phyloP scores from a whole-genome alignment of 2,888 invertebrate species.

The Pimpla rufipes region DNA sequence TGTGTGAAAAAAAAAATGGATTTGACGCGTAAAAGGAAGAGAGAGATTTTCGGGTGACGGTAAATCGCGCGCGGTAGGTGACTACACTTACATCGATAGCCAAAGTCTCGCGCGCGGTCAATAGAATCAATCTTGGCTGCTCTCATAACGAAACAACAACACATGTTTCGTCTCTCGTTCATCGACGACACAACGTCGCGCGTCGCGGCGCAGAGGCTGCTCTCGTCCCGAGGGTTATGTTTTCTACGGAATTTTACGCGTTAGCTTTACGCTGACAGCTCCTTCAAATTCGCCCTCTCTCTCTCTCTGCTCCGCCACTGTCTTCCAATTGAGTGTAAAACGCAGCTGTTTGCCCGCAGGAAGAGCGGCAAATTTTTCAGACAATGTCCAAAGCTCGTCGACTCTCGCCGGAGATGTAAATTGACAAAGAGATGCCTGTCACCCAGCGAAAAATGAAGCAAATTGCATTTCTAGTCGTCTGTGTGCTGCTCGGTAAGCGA shows the following conservation, averaged over 20 bases:
- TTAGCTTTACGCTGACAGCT: not conserved
- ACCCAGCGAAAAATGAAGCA: slow-evolving; percentile 83
- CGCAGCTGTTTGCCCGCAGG: not conserved
- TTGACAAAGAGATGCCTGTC: slow-evolving; percentile 77
- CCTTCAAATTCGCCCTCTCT: not conserved
- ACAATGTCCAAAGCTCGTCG: slow-evolving; percentile 1
- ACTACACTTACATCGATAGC: not conserved
- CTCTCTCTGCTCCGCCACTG: not conserved
- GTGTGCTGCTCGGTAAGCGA: slow-evolving; percentile 81
- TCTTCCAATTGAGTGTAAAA: not conserved
- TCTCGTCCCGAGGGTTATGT: slow-evolving; percentile 28
- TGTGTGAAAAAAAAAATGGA: no score
- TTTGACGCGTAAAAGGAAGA: no score
- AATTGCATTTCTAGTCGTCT: slow-evolving; percentile 79
- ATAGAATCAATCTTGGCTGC: not conserved
- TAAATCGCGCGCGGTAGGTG: no score
- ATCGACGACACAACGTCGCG: not conserved
- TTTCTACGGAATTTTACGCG: not conserved
- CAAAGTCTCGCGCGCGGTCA: not conserved
- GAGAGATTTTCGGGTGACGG: no score
- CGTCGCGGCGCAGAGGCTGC: no score
- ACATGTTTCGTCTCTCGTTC: not conserved
- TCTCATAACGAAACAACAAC: not conserved
- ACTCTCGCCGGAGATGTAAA: slow-evolving; percentile 16
- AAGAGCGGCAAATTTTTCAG: slow-evolving; percentile 9